These are phyloP conservation scores for Diadophis punctatus DNA, from an alignment of 2,113 vertebrate genomes.

Conservation along the genomic window DNA sequence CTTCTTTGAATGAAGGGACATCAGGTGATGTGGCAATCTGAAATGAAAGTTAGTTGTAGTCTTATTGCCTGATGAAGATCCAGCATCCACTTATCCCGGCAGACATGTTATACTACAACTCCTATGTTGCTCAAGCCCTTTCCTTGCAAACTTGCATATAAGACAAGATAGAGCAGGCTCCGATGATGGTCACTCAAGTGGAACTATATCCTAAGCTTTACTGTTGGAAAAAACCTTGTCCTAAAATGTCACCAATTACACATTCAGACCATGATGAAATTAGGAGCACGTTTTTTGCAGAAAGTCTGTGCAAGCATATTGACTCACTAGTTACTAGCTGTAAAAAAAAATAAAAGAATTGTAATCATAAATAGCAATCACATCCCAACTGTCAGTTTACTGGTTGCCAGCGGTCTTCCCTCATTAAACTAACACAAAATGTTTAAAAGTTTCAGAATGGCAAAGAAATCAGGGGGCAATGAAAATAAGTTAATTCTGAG, in stretches of 20 bases:
- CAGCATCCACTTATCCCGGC: background rate
- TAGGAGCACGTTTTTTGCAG: background rate
- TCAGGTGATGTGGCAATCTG: constrained; percentile 63
- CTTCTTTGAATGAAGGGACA: constrained; percentile 31
- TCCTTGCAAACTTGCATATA: background rate
- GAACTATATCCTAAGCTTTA: background rate
- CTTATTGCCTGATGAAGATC: background rate
- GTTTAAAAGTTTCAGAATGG: constrained; percentile 35
- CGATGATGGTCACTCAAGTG: background rate
- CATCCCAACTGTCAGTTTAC: constrained; percentile 23
- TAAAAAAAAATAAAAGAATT: background rate
- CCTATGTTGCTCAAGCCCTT: too few relatives aligned
- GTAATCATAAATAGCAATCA: background rate
- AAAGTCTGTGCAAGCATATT: background rate
- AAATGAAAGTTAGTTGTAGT: background rate
- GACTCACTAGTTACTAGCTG: background rate
- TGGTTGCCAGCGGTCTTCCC: accelerated
- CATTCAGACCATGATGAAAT: background rate
- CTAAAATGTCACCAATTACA: background rate
- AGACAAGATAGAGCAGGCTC: background rate
- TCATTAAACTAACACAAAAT: background rate
- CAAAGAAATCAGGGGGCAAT: constrained; percentile 32
- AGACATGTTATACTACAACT: background rate
- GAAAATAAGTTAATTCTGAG: background rate
- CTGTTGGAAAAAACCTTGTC: background rate